A percentile compares a stretch with the other conserved stretches of the same genome.
Conservation (phyloP, 2,797 vertebrate species). For the Tympanoctomys barrerae region DNA sequence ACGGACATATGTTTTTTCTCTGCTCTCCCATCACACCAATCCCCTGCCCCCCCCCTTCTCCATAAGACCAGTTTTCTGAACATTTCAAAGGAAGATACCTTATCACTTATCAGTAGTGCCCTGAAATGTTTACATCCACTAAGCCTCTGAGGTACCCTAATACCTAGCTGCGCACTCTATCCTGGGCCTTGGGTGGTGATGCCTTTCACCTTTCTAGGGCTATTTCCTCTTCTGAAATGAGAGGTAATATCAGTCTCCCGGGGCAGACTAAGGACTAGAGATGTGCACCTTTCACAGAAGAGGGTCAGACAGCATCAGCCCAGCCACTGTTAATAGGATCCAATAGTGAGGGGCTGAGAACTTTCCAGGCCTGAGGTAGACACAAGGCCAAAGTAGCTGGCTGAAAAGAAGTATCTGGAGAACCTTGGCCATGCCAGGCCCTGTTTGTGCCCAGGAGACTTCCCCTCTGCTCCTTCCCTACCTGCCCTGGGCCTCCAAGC, state of each 20-base stretch:
- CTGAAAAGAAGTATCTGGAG: neutral
- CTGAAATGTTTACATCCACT: neutral
- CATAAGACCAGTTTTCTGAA: slow-evolving; percentile 39
- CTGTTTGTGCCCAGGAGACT: neutral
- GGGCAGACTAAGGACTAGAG: slow-evolving; percentile 1
- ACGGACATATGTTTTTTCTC: neutral
- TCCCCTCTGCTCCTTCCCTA: neutral
- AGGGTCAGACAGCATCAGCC: neutral
- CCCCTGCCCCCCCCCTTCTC: neutral
- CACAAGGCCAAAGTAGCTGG: neutral
- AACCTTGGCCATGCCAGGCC: neutral
- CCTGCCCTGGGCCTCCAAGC: neutral
- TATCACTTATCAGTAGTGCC: neutral
- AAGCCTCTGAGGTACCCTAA: neutral
- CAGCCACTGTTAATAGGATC: neutral
- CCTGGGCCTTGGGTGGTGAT: too few species aligned
- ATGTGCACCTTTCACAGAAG: neutral
- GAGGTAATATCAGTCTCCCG: neutral
- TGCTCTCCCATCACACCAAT: too few species aligned
- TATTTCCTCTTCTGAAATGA: neutral
- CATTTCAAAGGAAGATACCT: neutral
- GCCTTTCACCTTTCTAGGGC: neutral
- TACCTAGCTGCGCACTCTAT: neutral
- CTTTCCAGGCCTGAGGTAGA: neutral
- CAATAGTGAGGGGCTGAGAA: neutral